Conservation (phyloP, 2,113 vertebrate genomes). For the Sarotherodon lohbergeri region DNA sequence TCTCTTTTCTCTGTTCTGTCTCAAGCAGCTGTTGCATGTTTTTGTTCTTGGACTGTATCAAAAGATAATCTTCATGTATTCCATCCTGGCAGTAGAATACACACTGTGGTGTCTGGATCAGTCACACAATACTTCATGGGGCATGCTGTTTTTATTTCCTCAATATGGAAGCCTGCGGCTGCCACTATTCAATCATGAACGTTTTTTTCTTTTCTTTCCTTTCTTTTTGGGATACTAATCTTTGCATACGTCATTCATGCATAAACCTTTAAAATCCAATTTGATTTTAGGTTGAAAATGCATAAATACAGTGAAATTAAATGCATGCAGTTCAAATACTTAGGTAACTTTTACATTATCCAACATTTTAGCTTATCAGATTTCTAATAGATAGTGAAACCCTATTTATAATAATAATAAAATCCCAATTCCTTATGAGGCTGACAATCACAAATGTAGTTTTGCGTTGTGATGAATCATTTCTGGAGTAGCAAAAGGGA, state of each 20-base stretch:
- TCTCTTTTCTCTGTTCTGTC: neutral
- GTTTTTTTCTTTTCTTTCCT: neutral
- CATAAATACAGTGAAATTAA: neutral
- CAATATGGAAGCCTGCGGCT: neutral
- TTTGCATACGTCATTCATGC: neutral
- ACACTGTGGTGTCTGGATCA: neutral
- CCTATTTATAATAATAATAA: neutral
- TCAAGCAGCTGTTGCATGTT: neutral
- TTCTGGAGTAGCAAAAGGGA: neutral
- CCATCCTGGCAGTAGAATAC: neutral
- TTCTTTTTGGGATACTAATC: neutral
- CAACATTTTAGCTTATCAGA: neutral
- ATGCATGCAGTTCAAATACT: neutral
- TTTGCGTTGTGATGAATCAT: rapidly evolving
- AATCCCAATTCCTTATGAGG: neutral
- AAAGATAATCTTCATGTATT: neutral
- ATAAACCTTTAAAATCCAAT: neutral
- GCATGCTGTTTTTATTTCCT: neutral
- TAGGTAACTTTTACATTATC: neutral
- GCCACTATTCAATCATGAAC: neutral
- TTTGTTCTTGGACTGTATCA: neutral
- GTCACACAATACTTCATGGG: neutral
- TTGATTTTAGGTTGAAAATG: neutral
- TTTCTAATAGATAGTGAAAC: neutral
- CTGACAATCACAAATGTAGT: neutral